Evolutionary conservation across 2,113 vertebrate genomes (phyloP).

Genomic region (Sylvietta virens): DNA sequence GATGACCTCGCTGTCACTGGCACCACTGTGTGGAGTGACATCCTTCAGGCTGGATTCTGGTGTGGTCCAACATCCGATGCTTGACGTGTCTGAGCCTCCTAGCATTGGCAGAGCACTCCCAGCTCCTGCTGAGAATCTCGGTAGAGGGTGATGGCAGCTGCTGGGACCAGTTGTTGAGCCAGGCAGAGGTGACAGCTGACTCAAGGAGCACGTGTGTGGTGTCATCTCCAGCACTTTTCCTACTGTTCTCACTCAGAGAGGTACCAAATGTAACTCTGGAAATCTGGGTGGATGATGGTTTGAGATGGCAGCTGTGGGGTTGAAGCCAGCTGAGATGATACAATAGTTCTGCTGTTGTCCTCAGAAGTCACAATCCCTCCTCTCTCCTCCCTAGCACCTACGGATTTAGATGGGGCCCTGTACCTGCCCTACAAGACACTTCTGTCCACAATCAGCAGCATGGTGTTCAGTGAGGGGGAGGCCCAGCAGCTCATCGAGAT

Average conservation of each 20-base stretch:
- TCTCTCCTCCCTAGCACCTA: slow-evolving; percentile 17
- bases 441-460: slow-evolving; percentile 83
- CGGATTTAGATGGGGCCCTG: slow-evolving; percentile 74
- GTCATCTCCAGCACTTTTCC: background rate
- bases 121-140: background rate
- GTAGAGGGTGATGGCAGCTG: background rate
- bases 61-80: background rate
- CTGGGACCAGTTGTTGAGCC: background rate
- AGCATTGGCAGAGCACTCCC: background rate
- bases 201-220: background rate
- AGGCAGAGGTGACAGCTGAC: background rate
- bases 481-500: slow-evolving; percentile 90
- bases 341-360: background rate
- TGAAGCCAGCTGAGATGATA: background rate
- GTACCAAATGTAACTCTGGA: background rate
- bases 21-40: accelerated
- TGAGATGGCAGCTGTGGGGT: background rate
- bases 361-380: background rate
- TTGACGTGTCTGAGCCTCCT: background rate
- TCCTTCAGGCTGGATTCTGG: background rate
- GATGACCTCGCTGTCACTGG: background rate
- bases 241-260: background rate
- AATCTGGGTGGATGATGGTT: background rate
- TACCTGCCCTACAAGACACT: slow-evolving; percentile 88
- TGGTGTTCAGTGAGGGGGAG: slow-evolving; percentile 88